Conservation (phyloP, 2,113 vertebrate genomes). For the Clarias gariepinus region DNA sequence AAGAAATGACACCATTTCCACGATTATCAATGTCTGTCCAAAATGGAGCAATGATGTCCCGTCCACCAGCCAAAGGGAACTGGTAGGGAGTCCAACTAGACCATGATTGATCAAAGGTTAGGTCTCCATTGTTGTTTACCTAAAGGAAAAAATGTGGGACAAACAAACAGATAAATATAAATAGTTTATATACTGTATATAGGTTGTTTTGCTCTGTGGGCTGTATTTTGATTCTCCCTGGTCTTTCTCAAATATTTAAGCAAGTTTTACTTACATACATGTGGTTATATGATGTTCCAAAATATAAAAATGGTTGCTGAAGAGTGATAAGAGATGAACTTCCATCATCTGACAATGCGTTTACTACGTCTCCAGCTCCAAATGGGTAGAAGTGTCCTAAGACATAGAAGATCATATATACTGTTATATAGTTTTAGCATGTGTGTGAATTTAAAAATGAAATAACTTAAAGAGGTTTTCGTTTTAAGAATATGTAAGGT, state of each 20-base stretch:
- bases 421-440: no score
- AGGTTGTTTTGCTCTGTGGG: no score
- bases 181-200: no score
- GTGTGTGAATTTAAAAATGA: no score
- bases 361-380: slow-evolving; percentile 24
- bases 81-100: neutral
- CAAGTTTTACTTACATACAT: slow-evolving; percentile 20
- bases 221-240: no score
- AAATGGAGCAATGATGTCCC: slow-evolving; percentile 47
- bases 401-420: neutral
- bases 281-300: slow-evolving; percentile 4
- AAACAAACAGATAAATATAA: no score
- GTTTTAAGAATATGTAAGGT: no score
- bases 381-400: slow-evolving; percentile 21
- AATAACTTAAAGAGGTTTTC: no score
- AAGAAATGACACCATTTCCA: slow-evolving; percentile 48
- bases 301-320: slow-evolving; percentile 29
- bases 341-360: slow-evolving; percentile 28
- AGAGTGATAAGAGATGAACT: slow-evolving; percentile 26
- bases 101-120: slow-evolving; percentile 32
- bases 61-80: slow-evolving; percentile 24
- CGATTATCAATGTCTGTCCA: slow-evolving; percentile 59
- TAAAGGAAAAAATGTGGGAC: slow-evolving; percentile 20
- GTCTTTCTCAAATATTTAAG: no score
- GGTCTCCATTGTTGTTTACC: slow-evolving; percentile 48